phyloP scores from a whole-genome alignment of 2,888 invertebrate species.

The Pachycephus smyrnensis region DNA sequence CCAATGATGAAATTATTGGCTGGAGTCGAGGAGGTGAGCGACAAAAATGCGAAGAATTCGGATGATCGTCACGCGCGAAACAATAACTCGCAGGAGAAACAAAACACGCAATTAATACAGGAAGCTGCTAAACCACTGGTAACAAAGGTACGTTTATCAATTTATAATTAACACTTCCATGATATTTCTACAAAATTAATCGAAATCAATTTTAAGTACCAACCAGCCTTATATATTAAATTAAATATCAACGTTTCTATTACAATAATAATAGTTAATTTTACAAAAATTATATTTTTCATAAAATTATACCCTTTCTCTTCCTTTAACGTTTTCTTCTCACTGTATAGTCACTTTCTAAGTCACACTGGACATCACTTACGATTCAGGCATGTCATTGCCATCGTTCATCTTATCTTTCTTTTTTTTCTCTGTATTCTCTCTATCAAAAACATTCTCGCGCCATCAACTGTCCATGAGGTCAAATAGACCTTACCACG shows the following conservation, averaged over 20 bases:
- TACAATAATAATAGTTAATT: neutral
- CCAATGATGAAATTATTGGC: slow-evolving; percentile 65
- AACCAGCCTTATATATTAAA: neutral
- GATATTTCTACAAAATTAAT: neutral
- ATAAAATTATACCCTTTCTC: neutral
- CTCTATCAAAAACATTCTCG: neutral
- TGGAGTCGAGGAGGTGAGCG: slow-evolving; percentile 55
- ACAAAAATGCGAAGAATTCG: slow-evolving; percentile 31
- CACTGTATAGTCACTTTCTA: neutral
- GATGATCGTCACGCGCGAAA: slow-evolving; percentile 43
- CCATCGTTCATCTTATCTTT: neutral
- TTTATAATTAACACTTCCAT: neutral
- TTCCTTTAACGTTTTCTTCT: neutral
- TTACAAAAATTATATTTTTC: neutral
- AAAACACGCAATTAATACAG: slow-evolving; percentile 29
- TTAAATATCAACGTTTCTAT: neutral
- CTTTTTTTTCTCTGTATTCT: neutral
- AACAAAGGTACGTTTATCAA: slow-evolving; percentile 44
- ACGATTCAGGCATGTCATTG: neutral
- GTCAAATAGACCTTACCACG: neutral
- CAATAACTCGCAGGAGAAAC: slow-evolving; percentile 45
- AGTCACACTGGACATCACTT: neutral
- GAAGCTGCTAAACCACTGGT: slow-evolving; percentile 41
- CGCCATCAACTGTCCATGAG: neutral
- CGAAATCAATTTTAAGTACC: neutral